Percentiles rank a stretch among this genome's conserved stretches.
Evolutionary conservation across 1,140 invertebrate genomes (phyloP).

Genomic region (Radopholus similis): DNA sequence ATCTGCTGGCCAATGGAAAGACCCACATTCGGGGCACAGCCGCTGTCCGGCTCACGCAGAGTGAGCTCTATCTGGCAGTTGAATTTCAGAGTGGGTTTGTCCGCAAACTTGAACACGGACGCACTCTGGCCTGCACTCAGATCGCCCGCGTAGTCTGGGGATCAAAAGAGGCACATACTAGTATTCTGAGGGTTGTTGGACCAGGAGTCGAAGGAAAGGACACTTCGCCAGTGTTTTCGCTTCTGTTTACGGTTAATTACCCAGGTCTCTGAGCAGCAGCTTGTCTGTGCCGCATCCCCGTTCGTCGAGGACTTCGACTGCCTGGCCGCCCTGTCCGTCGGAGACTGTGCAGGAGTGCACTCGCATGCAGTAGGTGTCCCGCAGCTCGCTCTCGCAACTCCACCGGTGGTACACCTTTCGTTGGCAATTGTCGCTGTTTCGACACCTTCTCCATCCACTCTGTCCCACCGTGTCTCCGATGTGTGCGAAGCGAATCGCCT

Average conservation of each 20-base stretch:
- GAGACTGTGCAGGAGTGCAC: constrained; percentile 52
- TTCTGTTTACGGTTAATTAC: neutral
- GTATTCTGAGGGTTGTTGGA: neutral
- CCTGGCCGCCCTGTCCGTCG: constrained; percentile 56
- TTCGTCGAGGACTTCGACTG: constrained; percentile 53
- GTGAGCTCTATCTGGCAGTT: constrained; percentile 58
- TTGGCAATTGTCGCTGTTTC: too few relatives aligned
- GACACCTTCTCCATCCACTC: neutral
- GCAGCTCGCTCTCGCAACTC: constrained; percentile 29
- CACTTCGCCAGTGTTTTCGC: neutral
- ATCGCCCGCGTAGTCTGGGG: constrained; percentile 48
- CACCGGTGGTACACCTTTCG: constrained; percentile 18
- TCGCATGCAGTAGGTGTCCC: constrained; percentile 54
- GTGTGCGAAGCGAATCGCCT: constrained; percentile 50
- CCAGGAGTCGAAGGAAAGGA: neutral
- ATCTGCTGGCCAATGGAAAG: constrained; percentile 6
- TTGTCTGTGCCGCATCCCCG: constrained; percentile 40
- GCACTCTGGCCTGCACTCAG: constrained; percentile 49
- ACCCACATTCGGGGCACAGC: constrained; percentile 40
- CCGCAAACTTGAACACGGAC: constrained; percentile 59
- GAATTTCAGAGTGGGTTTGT: constrained; percentile 55
- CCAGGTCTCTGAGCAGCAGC: constrained; percentile 11
- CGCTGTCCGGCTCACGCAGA: constrained; percentile 45
- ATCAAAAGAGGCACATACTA: too few relatives aligned
- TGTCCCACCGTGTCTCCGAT: constrained; percentile 50